phyloP scores from a whole-genome alignment of 2,113 vertebrate genomes.

The Tyrannus savana region DNA sequence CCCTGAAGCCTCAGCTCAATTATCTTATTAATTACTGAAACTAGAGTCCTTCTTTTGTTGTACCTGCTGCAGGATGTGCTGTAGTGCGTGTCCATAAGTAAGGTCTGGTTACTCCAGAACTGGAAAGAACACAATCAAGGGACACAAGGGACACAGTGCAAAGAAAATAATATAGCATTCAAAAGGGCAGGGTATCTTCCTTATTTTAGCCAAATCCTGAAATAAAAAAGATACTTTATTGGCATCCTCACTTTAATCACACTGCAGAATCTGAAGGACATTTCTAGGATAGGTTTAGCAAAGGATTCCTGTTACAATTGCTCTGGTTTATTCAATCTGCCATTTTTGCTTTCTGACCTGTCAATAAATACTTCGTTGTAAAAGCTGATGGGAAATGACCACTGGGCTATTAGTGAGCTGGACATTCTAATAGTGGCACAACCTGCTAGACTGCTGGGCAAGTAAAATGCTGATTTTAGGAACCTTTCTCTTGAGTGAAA shows the following conservation, averaged over 20 bases:
- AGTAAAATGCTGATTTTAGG: neutral
- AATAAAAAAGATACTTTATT: neutral
- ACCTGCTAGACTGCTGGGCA: neutral
- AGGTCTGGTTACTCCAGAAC: neutral
- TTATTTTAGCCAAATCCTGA: neutral
- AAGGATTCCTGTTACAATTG: neutral
- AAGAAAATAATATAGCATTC: neutral
- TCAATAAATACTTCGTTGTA: neutral
- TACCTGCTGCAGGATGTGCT: neutral
- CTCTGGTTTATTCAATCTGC: neutral
- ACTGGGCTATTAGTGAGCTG: neutral
- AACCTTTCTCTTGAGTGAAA: neutral
- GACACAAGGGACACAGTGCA: neutral
- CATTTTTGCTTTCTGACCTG: slow-evolving; percentile 15
- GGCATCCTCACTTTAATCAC: neutral
- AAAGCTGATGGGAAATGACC: slow-evolving; percentile 13
- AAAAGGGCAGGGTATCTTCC: neutral
- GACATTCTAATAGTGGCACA: neutral
- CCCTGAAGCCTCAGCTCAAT: neutral
- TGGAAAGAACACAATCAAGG: neutral
- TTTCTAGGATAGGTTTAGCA: neutral
- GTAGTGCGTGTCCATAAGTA: neutral
- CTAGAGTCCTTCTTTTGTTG: neutral
- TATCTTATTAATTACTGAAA: neutral
- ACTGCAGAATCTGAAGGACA: neutral